A percentile compares a stretch with the other conserved stretches of the same genome.
These are phyloP conservation scores for Mythimna albipuncta DNA, from an alignment of 2,888 invertebrate genomes.

Conservation along the genomic window DNA sequence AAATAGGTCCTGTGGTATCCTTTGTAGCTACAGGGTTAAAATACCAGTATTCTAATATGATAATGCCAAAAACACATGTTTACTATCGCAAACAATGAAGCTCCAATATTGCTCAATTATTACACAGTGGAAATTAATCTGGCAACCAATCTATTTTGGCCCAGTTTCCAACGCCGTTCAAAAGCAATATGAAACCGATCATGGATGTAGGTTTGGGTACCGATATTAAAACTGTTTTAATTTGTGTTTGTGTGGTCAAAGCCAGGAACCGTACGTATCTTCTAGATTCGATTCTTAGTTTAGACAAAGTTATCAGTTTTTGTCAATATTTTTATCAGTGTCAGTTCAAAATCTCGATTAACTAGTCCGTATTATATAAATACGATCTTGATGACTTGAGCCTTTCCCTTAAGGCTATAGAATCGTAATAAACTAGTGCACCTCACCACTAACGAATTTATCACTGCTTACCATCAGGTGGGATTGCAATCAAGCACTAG, in stretches of 20 bases:
- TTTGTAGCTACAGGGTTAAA: neutral
- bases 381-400: too few species aligned
- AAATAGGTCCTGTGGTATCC: neutral
- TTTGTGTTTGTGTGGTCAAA: constrained; percentile 16
- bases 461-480: too few species aligned
- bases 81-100: constrained; percentile 30
- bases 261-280: neutral
- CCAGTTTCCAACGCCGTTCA: constrained; percentile 27
- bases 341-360: too few species aligned
- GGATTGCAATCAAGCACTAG: too few species aligned
- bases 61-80: constrained; percentile 5
- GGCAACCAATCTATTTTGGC: constrained; percentile 43
- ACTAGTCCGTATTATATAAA: too few species aligned
- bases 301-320: neutral
- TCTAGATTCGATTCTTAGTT: neutral
- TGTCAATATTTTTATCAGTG: too few species aligned
- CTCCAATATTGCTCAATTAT: constrained; percentile 27
- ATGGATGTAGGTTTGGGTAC: constrained; percentile 29
- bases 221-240: constrained; percentile 30
- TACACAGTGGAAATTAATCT: constrained; percentile 41
- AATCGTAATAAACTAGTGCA: too few species aligned
- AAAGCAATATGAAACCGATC: constrained; percentile 34
- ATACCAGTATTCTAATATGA: neutral
- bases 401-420: too few species aligned
- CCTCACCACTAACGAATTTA: too few species aligned